Evolutionary conservation across 2,888 invertebrate species (phyloP).

Genomic region (Rhorus exstirpatorius): DNA sequence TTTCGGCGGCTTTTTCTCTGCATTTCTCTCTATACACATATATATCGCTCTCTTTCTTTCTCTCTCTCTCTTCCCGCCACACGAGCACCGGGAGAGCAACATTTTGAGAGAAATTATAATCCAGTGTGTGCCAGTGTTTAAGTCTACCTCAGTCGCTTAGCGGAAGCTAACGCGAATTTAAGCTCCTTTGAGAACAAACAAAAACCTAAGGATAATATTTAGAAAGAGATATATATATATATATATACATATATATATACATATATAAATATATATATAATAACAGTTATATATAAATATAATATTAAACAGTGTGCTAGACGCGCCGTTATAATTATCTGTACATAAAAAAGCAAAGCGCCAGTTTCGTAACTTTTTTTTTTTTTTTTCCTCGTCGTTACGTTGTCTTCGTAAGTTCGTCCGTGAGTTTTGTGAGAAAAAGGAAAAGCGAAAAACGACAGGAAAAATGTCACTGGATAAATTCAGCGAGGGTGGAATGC

Average conservation of each 20-base stretch:
- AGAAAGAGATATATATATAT: slow-evolving; percentile 65
- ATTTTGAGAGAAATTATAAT: slow-evolving; percentile 73
- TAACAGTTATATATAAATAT: slow-evolving; percentile 56
- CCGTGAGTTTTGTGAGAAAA: slow-evolving; percentile 64
- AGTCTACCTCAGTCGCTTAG: slow-evolving; percentile 74
- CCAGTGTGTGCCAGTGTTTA: slow-evolving; percentile 77
- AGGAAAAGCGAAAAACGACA: slow-evolving; percentile 55
- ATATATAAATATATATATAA: slow-evolving; percentile 68
- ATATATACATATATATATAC: slow-evolving; percentile 68
- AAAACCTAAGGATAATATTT: slow-evolving; percentile 64
- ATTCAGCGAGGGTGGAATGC: slow-evolving; percentile 80
- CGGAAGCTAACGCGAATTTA: slow-evolving; percentile 64
- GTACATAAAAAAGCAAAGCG: slow-evolving; percentile 67
- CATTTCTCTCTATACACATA: slow-evolving; percentile 54
- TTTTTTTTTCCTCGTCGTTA: slow-evolving; percentile 25
- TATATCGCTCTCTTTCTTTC: slow-evolving; percentile 24
- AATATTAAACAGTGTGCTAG: slow-evolving; percentile 60
- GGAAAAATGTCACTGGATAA: slow-evolving; percentile 83
- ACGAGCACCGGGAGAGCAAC: slow-evolving; percentile 49
- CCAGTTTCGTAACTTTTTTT: slow-evolving; percentile 58
- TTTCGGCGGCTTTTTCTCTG: slow-evolving; percentile 69
- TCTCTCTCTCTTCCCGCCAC: slow-evolving; percentile 49
- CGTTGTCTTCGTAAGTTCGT: slow-evolving; percentile 31
- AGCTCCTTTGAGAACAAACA: slow-evolving; percentile 57
- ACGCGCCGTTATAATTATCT: slow-evolving; percentile 56